A percentile compares a stretch with the other conserved stretches of the same genome.
Conservation (phyloP, 2,888 invertebrate genomes). For the Eucriotettix oculatus region DNA sequence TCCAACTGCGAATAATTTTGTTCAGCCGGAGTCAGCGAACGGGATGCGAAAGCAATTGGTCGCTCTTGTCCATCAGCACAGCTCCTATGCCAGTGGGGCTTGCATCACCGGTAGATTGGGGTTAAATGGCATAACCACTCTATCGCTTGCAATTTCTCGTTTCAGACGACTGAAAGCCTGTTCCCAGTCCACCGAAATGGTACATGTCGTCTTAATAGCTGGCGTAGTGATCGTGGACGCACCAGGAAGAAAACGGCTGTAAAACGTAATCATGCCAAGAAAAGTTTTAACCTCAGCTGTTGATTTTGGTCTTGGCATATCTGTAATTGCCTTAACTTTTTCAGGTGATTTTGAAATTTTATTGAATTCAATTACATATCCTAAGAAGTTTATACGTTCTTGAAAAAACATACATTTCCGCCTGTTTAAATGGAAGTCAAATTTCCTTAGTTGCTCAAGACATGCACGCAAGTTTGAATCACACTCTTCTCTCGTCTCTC, state of each 20-base stretch:
- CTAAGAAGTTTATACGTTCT: slow-evolving; percentile 13
- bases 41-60: no score
- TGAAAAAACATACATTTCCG: no score
- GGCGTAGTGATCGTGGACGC: slow-evolving; percentile 1
- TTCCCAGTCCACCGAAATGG: slow-evolving; percentile 3
- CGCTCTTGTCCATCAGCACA: no score
- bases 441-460: not conserved
- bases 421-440: not conserved
- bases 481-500: not conserved
- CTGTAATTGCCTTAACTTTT: no score
- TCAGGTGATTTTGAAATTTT: not conserved
- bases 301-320: slow-evolving; percentile 14
- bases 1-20: no score
- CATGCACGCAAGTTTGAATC: not conserved
- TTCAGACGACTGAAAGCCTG: not conserved
- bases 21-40: no score
- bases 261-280: slow-evolving; percentile 17
- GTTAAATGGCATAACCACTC: no score
- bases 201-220: not conserved
- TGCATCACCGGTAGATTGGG: no score
- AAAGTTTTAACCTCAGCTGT: slow-evolving; percentile 17
- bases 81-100: no score
- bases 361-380: slow-evolving; percentile 10
- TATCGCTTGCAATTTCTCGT: no score
- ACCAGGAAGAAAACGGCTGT: slow-evolving; percentile 9